Evolutionary conservation across 2,797 vertebrate species (phyloP).

Genomic region (Sternarchorhynchus goeldii): DNA sequence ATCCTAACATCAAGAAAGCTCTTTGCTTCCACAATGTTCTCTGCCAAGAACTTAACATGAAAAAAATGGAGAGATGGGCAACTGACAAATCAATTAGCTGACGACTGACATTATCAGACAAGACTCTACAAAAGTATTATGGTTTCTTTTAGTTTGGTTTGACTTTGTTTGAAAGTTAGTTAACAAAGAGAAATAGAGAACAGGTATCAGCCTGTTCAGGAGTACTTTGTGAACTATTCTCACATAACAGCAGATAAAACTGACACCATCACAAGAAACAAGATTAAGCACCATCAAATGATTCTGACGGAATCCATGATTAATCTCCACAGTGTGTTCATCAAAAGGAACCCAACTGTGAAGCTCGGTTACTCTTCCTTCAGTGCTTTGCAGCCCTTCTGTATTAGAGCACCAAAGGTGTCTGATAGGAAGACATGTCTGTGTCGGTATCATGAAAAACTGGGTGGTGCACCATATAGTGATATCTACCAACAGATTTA

Average conservation of each 20-base stretch:
- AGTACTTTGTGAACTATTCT: constrained; percentile 20
- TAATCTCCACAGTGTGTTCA: neutral
- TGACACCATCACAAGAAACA: constrained; percentile 43
- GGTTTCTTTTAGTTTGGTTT: neutral
- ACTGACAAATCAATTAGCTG: neutral
- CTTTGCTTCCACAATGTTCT: constrained; percentile 37
- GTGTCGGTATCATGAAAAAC: constrained; percentile 35
- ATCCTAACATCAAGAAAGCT: constrained; percentile 37
- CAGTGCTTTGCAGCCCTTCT: constrained; percentile 26
- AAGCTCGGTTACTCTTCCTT: constrained; percentile 35
- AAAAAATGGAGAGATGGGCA: constrained; percentile 4
- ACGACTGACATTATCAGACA: constrained; percentile 5
- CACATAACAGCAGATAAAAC: constrained; percentile 40
- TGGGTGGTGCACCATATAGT: neutral
- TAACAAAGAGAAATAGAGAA: neutral
- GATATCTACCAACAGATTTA: too few species aligned
- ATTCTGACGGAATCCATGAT: constrained; percentile 36
- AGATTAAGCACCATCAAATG: constrained; percentile 42
- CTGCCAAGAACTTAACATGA: constrained; percentile 19
- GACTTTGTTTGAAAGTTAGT: neutral
- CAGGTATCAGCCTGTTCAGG: constrained; percentile 32
- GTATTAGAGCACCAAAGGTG: constrained; percentile 38
- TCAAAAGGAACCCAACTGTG: neutral
- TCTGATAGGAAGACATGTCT: constrained; percentile 40
- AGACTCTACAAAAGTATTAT: neutral